These are phyloP conservation scores for Siphlonurus alternatus DNA, from an alignment of 2,888 invertebrate genomes.

Conservation along the genomic window DNA sequence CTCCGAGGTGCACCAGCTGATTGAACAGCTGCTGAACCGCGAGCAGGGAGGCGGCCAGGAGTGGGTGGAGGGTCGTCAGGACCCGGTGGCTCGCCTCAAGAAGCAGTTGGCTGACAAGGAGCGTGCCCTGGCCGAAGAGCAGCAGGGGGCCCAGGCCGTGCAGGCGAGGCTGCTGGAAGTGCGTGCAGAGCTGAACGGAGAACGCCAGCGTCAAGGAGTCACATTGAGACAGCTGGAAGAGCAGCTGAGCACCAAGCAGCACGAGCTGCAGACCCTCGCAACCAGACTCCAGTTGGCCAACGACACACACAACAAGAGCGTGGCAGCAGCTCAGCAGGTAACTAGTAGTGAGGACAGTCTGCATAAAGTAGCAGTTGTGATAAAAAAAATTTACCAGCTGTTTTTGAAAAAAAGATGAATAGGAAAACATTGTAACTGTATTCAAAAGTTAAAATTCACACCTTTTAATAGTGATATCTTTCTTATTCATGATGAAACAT, in stretches of 20 bases:
- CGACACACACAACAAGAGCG: slow-evolving; percentile 24
- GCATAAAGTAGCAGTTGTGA: too few species aligned
- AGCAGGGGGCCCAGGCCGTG: slow-evolving; percentile 54
- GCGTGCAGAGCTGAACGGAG: slow-evolving; percentile 47
- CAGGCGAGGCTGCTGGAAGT: slow-evolving; percentile 66
- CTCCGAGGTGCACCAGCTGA: slow-evolving; percentile 74
- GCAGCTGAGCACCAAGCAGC: slow-evolving; percentile 31
- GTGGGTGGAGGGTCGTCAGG: slow-evolving; percentile 47
- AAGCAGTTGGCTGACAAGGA: slow-evolving; percentile 81
- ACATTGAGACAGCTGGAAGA: slow-evolving; percentile 40
- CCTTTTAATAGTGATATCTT: too few species aligned
- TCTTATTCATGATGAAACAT: too few species aligned
- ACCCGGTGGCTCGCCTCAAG: slow-evolving; percentile 69
- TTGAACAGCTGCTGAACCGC: slow-evolving; percentile 65
- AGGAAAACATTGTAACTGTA: too few species aligned
- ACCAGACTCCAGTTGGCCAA: slow-evolving; percentile 40
- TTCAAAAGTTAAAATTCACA: too few species aligned
- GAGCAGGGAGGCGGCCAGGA: not conserved
- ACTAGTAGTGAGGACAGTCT: too few species aligned
- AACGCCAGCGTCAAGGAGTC: slow-evolving; percentile 38
- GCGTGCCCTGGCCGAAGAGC: slow-evolving; percentile 53
- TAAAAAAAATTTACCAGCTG: too few species aligned
- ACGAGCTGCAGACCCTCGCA: slow-evolving; percentile 44
- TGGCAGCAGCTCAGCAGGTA: not conserved
- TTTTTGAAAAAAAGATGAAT: too few species aligned